Conservation (phyloP, 37 sponge, comb jelly and placozoan species). For the Geodia barretti region DNA sequence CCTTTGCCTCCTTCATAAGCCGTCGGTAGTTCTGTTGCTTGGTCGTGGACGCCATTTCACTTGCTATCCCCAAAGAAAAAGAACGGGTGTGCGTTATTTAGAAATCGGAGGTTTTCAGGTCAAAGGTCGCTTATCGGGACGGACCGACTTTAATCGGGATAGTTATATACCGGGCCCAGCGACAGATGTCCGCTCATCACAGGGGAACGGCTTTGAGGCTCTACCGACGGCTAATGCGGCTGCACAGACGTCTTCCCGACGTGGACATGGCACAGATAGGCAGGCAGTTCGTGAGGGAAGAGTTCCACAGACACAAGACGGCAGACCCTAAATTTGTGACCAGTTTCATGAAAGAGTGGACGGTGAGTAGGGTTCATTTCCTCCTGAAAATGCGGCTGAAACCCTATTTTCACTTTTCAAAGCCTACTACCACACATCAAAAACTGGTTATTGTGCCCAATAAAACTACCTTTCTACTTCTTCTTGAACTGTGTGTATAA, state of each 20-base stretch:
- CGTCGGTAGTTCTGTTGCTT: conserved; percentile 71
- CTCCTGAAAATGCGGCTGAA: too few species aligned
- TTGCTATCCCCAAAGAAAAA: too few species aligned
- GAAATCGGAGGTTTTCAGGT: not conserved
- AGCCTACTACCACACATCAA: too few species aligned
- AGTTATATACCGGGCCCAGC: not conserved
- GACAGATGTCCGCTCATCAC: not conserved
- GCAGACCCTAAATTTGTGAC: conserved; percentile 7
- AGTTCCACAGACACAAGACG: conserved; percentile 64
- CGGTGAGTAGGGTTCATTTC: too few species aligned
- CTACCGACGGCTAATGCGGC: conserved; percentile 59
- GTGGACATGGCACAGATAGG: conserved; percentile 45
- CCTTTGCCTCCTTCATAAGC: conserved; percentile 81
- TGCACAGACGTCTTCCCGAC: conserved; percentile 44
- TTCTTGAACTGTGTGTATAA: too few species aligned
- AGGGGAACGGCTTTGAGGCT: conserved; percentile 8
- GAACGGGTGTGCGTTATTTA: too few species aligned
- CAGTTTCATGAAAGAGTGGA: conserved; percentile 68
- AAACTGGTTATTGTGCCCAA: too few species aligned
- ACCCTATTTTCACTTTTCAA: too few species aligned
- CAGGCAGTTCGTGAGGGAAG: conserved; percentile 30
- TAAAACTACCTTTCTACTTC: too few species aligned
- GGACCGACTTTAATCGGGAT: not conserved
- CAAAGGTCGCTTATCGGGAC: not conserved
- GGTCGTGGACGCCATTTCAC: too few species aligned